A percentile compares a stretch with the other conserved stretches of the same genome.
Evolutionary conservation across 2,113 vertebrate species (phyloP).

Genomic region (Lasiurus borealis): DNA sequence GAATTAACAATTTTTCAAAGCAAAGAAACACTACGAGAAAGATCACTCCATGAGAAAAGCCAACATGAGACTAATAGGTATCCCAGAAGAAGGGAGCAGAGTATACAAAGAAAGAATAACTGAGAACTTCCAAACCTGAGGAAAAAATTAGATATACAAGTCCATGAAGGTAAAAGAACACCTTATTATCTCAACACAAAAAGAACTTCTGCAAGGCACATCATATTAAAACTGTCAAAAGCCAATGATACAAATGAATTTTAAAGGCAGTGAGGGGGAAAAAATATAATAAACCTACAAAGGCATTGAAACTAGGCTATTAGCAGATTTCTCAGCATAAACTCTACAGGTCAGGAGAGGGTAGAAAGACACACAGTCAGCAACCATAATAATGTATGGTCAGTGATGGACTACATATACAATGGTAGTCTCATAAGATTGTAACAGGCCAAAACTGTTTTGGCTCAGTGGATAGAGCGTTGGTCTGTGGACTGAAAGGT

Average conservation of each 20-base stretch:
- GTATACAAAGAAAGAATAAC: not conserved
- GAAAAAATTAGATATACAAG: not conserved
- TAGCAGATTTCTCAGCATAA: not conserved
- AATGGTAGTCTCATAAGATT: too few relatives aligned
- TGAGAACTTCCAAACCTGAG: not conserved
- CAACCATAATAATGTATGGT: not conserved
- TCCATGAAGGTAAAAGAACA: not conserved
- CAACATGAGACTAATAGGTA: not conserved
- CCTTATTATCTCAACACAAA: not conserved
- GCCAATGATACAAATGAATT: not conserved
- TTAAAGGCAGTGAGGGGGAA: not conserved
- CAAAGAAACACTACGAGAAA: not conserved
- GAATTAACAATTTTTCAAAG: not conserved
- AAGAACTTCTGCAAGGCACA: not conserved
- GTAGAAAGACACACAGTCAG: not conserved
- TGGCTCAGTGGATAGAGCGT: too few relatives aligned
- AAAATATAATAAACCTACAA: not conserved
- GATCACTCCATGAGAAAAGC: not conserved
- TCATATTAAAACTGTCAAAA: not conserved
- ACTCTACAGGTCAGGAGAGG: not conserved
- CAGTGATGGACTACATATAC: too few relatives aligned
- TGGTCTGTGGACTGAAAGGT: too few relatives aligned
- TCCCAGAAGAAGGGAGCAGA: not conserved
- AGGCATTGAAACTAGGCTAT: not conserved
- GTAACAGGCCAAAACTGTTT: too few relatives aligned